Conservation (phyloP, 1,140 invertebrate genomes). For the Drosophila mayri region DNA sequence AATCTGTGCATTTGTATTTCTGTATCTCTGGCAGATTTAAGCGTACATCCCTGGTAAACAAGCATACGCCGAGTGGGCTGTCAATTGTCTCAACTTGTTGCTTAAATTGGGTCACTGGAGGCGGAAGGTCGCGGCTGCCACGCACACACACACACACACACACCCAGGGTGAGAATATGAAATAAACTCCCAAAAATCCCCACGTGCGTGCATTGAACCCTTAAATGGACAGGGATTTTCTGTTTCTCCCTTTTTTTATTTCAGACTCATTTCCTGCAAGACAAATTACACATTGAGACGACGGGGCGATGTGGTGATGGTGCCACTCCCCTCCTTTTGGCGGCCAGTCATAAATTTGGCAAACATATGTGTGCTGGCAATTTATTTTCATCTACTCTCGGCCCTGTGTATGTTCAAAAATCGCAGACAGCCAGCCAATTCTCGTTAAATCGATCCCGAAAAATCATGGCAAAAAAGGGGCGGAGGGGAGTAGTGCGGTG, state of each 20-base stretch:
- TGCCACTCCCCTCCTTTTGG: slow-evolving; percentile 16
- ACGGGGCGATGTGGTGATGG: background rate
- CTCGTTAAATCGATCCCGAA: slow-evolving; percentile 65
- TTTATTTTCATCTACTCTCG: slow-evolving; percentile 72
- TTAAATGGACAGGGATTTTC: slow-evolving; percentile 22
- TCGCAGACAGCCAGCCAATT: slow-evolving; percentile 66
- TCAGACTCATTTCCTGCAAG: slow-evolving; percentile 53
- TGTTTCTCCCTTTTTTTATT: background rate
- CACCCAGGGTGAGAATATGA: background rate
- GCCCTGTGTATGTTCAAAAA: slow-evolving; percentile 46
- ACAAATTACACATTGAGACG: slow-evolving; percentile 62
- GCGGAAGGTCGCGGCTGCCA: slow-evolving; percentile 25
- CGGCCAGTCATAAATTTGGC: slow-evolving; percentile 61
- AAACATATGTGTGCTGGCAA: slow-evolving; percentile 76
- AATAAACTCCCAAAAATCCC: background rate
- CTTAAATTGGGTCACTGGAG: slow-evolving; percentile 36
- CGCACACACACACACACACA: background rate
- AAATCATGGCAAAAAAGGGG: slow-evolving; percentile 3
- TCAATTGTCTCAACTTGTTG: slow-evolving; percentile 52
- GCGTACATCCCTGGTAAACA: slow-evolving; percentile 12
- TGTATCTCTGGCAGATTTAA: slow-evolving; percentile 6
- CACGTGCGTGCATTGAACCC: slow-evolving; percentile 42
- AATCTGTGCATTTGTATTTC: slow-evolving; percentile 2
- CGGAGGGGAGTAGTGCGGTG: background rate
- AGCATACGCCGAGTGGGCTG: slow-evolving; percentile 12